Percentiles rank a stretch among this genome's conserved stretches.
These are phyloP conservation scores for Lamprotornis superbus DNA, from an alignment of 2,113 vertebrate species.

Conservation along the genomic window DNA sequence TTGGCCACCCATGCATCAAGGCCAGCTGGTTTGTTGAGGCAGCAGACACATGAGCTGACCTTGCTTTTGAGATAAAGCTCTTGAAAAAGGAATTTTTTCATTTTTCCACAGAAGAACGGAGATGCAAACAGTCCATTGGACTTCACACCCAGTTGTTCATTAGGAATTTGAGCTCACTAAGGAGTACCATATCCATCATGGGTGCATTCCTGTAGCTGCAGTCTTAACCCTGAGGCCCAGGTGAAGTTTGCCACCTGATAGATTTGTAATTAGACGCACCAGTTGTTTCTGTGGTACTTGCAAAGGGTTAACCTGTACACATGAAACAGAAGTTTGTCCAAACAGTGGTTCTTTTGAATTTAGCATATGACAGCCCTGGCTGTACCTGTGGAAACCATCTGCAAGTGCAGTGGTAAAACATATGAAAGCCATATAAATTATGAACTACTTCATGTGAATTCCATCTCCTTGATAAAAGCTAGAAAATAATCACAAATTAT, in stretches of 20 bases:
- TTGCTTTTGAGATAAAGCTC: not conserved
- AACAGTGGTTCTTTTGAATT: not conserved
- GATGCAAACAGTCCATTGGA: not conserved
- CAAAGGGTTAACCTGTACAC: not conserved
- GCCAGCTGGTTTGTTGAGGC: not conserved
- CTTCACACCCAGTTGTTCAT: not conserved
- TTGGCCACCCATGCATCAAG: not conserved
- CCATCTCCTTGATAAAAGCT: not conserved
- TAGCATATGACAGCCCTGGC: not conserved
- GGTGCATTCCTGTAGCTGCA: not conserved
- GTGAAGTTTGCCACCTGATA: not conserved
- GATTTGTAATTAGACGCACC: not conserved
- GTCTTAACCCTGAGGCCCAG: not conserved
- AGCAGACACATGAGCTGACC: not conserved
- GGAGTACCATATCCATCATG: not conserved
- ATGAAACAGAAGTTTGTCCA: not conserved
- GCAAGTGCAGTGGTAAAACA: not conserved
- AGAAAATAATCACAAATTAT: not conserved
- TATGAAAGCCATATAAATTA: not conserved
- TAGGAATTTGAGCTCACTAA: not conserved
- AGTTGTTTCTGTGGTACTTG: not conserved
- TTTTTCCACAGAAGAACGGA: not conserved
- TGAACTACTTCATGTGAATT: not conserved
- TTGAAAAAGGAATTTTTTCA: not conserved
- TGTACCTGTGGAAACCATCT: not conserved